Percentiles rank a stretch among this genome's conserved stretches.
Evolutionary conservation across 2,113 vertebrate species (phyloP).

Genomic region (Chauna torquata): DNA sequence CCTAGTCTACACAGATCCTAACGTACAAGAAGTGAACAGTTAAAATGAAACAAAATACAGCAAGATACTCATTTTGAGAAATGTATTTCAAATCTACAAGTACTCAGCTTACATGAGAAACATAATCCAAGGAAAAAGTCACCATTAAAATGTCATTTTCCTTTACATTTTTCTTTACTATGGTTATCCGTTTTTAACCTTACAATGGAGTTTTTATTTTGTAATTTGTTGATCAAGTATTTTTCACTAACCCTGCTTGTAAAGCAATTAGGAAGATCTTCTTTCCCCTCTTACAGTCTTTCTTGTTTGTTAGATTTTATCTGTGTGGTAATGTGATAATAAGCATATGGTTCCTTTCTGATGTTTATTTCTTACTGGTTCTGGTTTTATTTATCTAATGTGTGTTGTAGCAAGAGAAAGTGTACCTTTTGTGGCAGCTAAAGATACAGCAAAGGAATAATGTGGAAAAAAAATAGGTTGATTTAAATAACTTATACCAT

Average conservation of each 20-base stretch:
- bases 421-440: slow-evolving; percentile 1
- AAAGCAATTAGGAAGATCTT: slow-evolving; percentile 38
- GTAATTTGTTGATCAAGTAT: neutral
- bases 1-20: neutral
- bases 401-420: slow-evolving; percentile 30
- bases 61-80: neutral
- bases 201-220: neutral
- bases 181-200: neutral
- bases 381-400: slow-evolving; percentile 3
- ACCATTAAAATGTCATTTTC: neutral
- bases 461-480: neutral
- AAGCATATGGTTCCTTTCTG: slow-evolving; percentile 38
- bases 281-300: neutral
- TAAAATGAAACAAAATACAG: neutral
- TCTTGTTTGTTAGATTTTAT: slow-evolving; percentile 32
- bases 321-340: neutral
- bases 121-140: neutral
- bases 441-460: slow-evolving; percentile 30
- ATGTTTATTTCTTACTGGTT: slow-evolving; percentile 32
- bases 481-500: neutral
- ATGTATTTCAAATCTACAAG: neutral
- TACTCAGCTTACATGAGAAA: neutral
- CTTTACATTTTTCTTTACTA: neutral
- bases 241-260: neutral
- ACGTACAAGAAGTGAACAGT: neutral